Base-by-base conservation (phyloP, 2,888 invertebrate species). In the Archips crataeganus region DNA sequence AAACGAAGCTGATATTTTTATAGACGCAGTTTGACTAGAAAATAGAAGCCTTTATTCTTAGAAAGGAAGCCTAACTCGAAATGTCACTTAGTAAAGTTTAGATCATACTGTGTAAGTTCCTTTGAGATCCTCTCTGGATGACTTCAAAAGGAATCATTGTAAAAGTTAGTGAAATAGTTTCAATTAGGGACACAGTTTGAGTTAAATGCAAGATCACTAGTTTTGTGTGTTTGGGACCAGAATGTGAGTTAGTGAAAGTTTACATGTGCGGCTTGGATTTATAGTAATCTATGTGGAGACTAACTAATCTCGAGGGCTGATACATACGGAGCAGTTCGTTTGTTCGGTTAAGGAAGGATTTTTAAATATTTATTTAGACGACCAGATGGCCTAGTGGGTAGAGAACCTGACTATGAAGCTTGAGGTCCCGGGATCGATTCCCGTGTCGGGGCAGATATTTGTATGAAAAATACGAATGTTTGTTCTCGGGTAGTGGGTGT, bases 121-220 rank as follows among this genome's bases (percentile, higher is more conserved):
- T 67, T 72, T 54, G 61, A 51, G 49, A 23, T 59, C 68, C 60
- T 70, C 62, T 15, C 70, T 68, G 51, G 74, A 34, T 51, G 70
- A 79, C 79, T 79, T 81, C 80, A 81, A 88, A 87, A 86, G 84
- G 82, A 83, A 82, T 74, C 81, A 74, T 63, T 75, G 72, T 70
- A 76, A 82, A 82, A 78, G 77, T 82, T 81, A 77, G 71, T 75
- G 81, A 81, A 86, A 85, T 85, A 87, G 87, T 85, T 88, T 86
- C 83, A 84, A 87, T 88, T 85, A 85, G 79, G 77, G 81, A 79
- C 83, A 82, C 79, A 81, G 80, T 78, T 71, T 75, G 72, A 68
- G 69, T 77, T 76, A 42, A 80, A 79, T 73, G 75, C 74, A 78
- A 81, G 79, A 81, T 83, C 78, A 76, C 75, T 60, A 75, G 70